Evolutionary conservation across 1,140 invertebrate species (phyloP), one percentile per base, ranked within the genome.

Genomic region (Drosophila eugracilis): DNA sequence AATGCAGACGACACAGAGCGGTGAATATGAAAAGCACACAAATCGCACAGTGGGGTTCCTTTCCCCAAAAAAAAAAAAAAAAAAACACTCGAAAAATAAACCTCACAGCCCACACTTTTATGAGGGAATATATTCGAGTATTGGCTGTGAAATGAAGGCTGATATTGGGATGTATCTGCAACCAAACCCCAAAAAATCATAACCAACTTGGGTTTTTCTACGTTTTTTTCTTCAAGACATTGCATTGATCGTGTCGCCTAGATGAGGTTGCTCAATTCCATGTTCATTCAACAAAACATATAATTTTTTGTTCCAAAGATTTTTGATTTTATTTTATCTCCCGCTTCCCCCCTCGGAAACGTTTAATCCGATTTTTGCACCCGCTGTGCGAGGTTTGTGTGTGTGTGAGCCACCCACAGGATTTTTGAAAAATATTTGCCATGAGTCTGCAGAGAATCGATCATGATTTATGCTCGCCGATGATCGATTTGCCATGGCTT

Each of bases 1-100:
- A 85, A 21, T 54, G 55, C 66, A 60, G 28, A 71, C 50, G 41
- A 55, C 67, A 49, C 55, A 71, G 74, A 48, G 65, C 83, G 83
- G 83, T 86, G 78, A 72, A 88, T 86, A 86, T 86, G 76, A 86
- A 86, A 86, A 81, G 81, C 83, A 88, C 78, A 88, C 81, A 88
- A 81, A 75, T 71, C 83, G 74, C 81, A 52, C 81, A 78, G 73
- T 66, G 77, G 81, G 77, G 77, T 75, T 70, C 74, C 73, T 69
- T 66, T 78, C 34, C n/a, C n/a, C n/a, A n/a, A n/a, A n/a, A n/a
- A n/a, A n/a, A n/a, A n/a, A n/a, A n/a, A n/a, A n/a, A n/a, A n/a
- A 55, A 57, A 67, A 81, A 69, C 39, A 66, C 32, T 55, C 12
- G 15, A 47, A 30, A 28, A 34, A 42, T 17, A 32, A 44, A 7